Conservation (phyloP, 2,797 vertebrate genomes). For the Bucorvus abyssinicus region DNA sequence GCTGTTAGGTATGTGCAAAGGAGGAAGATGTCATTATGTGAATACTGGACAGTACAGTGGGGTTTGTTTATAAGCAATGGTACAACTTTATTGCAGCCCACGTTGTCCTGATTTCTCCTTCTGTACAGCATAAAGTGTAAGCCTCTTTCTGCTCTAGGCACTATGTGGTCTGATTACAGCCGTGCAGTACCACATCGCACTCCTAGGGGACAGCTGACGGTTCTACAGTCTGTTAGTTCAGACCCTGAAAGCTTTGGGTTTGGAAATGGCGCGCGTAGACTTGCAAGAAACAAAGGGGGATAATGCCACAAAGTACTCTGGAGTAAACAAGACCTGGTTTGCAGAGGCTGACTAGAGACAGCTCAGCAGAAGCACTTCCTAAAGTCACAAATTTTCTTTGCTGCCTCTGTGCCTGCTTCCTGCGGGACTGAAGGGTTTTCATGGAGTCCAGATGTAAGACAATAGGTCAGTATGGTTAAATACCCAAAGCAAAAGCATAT, state of each 20-base stretch:
- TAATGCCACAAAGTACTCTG: background rate
- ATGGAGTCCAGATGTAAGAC: conserved; percentile 14
- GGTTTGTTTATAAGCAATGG: background rate
- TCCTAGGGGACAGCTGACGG: background rate
- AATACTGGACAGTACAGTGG: background rate
- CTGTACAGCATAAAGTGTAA: background rate
- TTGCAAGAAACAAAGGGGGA: background rate
- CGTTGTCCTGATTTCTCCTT: background rate
- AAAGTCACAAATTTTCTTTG: conserved; percentile 32
- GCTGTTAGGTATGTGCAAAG: background rate
- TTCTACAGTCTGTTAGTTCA: background rate
- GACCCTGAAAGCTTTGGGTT: background rate
- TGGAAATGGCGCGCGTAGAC: background rate
- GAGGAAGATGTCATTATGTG: background rate
- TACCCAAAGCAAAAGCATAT: background rate
- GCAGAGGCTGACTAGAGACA: background rate
- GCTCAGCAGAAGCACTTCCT: background rate
- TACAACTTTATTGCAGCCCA: background rate
- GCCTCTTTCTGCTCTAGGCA: conserved; percentile 1
- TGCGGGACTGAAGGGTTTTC: conserved; percentile 2
- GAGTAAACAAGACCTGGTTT: conserved; percentile 27
- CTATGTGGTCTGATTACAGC: background rate
- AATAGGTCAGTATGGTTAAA: background rate
- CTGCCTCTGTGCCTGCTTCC: conserved; percentile 14
- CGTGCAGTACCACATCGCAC: background rate